Conservation (phyloP, 2,113 vertebrate genomes). For the Carettochelys insculpta region DNA sequence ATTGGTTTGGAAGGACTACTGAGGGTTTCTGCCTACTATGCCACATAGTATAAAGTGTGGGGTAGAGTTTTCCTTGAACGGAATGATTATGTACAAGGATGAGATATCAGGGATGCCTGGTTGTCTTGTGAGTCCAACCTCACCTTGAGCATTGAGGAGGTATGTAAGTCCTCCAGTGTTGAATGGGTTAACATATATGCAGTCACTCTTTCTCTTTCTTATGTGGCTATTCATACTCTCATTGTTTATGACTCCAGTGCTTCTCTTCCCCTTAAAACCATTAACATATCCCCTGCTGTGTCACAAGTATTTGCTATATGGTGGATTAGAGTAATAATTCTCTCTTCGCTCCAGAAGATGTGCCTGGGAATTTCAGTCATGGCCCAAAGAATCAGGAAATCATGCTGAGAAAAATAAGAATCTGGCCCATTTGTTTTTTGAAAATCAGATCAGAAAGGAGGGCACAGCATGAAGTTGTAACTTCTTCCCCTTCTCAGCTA, state of each 20-base stretch:
- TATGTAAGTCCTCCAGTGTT: not conserved
- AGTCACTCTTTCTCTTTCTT: not conserved
- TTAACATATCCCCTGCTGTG: not conserved
- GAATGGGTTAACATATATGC: not conserved
- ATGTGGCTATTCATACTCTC: not conserved
- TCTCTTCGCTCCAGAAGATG: not conserved
- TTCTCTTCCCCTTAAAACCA: not conserved
- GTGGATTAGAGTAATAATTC: not conserved
- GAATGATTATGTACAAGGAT: not conserved
- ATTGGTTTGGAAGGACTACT: not conserved
- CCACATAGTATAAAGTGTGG: not conserved
- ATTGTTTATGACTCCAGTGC: not conserved
- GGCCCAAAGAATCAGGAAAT: not conserved
- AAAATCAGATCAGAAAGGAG: not conserved
- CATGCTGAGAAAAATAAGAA: not conserved
- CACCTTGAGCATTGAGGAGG: not conserved
- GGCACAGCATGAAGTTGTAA: not conserved
- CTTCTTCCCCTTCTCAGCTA: not conserved
- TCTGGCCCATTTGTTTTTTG: not conserved
- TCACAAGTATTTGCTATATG: not conserved
- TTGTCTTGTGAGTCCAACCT: not conserved
- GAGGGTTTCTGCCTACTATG: not conserved
- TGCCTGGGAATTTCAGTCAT: not conserved
- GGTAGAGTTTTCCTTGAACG: not conserved
- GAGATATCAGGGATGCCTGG: not conserved